Conservation (phyloP, 2,888 invertebrate genomes). For the Cephus pulcher region DNA sequence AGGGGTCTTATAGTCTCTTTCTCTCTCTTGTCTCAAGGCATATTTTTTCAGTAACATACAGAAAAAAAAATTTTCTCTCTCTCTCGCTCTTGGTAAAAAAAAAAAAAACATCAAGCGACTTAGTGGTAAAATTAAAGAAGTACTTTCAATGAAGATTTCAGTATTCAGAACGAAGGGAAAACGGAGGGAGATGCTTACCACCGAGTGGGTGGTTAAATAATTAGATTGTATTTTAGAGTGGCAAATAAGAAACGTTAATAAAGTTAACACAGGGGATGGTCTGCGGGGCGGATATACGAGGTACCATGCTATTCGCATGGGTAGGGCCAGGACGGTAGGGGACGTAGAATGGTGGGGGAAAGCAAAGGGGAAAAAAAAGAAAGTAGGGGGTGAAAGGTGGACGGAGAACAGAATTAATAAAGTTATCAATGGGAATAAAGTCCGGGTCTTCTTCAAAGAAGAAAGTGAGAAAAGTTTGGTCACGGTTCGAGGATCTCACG, state of each 20-base stretch:
- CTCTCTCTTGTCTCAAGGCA: too few species aligned
- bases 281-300: not conserved
- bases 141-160: too few species aligned
- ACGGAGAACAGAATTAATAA: slow-evolving; percentile 17
- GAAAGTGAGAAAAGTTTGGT: slow-evolving; percentile 20
- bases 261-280: slow-evolving; percentile 14
- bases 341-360: too few species aligned
- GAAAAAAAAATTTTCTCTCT: too few species aligned
- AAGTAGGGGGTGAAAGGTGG: not conserved
- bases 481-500: slow-evolving; percentile 21
- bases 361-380: not conserved
- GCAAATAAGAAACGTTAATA: slow-evolving; percentile 22
- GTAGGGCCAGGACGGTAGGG: too few species aligned
- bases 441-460: slow-evolving; percentile 17
- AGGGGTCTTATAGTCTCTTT: too few species aligned
- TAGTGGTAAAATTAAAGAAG: too few species aligned
- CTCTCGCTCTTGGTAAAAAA: too few species aligned
- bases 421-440: slow-evolving; percentile 24
- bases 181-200: too few species aligned
- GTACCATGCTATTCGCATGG: not conserved
- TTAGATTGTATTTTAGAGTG: slow-evolving; percentile 20
- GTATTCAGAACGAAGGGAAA: too few species aligned
- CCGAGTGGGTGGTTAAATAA: slow-evolving; percentile 14
- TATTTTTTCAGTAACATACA: too few species aligned
- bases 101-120: too few species aligned